Percentiles rank a stretch among this genome's conserved stretches.
Conservation (phyloP, 2,888 invertebrate species). For the Lottia scabra region DNA sequence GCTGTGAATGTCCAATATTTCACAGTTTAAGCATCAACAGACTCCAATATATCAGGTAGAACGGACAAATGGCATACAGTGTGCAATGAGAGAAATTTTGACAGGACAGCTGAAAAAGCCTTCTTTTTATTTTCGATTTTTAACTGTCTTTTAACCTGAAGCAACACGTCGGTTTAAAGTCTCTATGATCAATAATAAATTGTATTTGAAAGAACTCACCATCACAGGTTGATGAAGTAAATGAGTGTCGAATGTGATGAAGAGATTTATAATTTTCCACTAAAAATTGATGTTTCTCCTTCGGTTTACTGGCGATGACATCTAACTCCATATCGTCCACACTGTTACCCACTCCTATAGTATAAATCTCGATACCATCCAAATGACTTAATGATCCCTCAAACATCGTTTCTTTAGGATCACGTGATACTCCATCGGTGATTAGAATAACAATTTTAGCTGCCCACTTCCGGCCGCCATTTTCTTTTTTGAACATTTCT, state of each 20-base stretch:
- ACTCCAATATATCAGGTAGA: too few relatives aligned
- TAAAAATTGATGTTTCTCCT: conserved; percentile 43
- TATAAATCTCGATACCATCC: conserved; percentile 41
- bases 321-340: conserved; percentile 43
- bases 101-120: too few relatives aligned
- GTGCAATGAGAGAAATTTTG: too few relatives aligned
- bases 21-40: too few relatives aligned
- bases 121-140: too few relatives aligned
- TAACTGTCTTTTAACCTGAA: too few relatives aligned
- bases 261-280: conserved; percentile 47
- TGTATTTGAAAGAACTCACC: conserved; percentile 28
- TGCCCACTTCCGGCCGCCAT: conserved; percentile 39
- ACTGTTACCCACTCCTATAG: conserved; percentile 45
- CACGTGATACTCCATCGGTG: conserved; percentile 48
- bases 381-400: conserved; percentile 36
- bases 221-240: conserved; percentile 44
- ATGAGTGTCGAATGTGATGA: conserved; percentile 35
- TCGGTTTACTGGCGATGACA: conserved; percentile 47
- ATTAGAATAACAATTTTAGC: conserved; percentile 47
- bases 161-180: too few relatives aligned
- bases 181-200: too few relatives aligned
- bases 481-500: conserved; percentile 30
- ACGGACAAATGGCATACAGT: too few relatives aligned
- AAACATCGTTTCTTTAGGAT: conserved; percentile 16
- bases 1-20: too few relatives aligned